These are phyloP conservation scores for Callimorpha dominula DNA, from an alignment of 2,888 invertebrate species.

Conservation along the genomic window DNA sequence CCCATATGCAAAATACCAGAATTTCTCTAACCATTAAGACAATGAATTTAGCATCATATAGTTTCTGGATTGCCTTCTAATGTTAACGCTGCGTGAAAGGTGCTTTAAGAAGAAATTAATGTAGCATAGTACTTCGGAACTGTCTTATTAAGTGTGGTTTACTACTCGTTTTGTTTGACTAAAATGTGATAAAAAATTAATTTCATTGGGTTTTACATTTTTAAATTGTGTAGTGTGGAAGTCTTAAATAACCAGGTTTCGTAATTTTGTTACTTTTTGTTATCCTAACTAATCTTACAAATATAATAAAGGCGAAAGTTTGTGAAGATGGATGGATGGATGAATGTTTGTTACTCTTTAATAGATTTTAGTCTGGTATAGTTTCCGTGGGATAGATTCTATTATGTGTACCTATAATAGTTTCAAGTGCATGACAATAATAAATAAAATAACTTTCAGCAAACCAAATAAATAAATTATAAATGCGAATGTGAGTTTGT, in stretches of 20 bases:
- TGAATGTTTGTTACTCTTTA: no score
- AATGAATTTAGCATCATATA: slow-evolving; percentile 27
- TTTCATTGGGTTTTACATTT: slow-evolving; percentile 3
- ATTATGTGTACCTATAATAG: no score
- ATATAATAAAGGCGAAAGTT: no score
- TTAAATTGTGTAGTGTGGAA: background rate
- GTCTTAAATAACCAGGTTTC: background rate
- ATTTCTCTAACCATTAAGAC: slow-evolving; percentile 42
- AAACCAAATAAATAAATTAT: no score
- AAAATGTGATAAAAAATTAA: slow-evolving; percentile 34
- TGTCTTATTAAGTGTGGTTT: slow-evolving; percentile 25
- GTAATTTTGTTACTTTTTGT: background rate
- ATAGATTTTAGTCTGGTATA: no score
- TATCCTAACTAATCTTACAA: no score
- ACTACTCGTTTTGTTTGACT: slow-evolving; percentile 22
- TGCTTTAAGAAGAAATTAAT: slow-evolving; percentile 47
- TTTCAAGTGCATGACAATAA: no score
- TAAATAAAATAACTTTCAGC: no score
- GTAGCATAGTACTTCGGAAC: slow-evolving; percentile 32
- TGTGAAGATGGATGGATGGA: no score
- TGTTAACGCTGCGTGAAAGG: slow-evolving; percentile 38
- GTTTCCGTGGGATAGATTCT: no score
- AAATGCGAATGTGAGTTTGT: no score
- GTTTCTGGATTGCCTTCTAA: slow-evolving; percentile 27
- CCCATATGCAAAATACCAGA: slow-evolving; percentile 32